Percentiles rank a stretch among this genome's conserved stretches.
Evolutionary conservation across 2,888 invertebrate genomes (phyloP).

Genomic region (Myathropa florea): DNA sequence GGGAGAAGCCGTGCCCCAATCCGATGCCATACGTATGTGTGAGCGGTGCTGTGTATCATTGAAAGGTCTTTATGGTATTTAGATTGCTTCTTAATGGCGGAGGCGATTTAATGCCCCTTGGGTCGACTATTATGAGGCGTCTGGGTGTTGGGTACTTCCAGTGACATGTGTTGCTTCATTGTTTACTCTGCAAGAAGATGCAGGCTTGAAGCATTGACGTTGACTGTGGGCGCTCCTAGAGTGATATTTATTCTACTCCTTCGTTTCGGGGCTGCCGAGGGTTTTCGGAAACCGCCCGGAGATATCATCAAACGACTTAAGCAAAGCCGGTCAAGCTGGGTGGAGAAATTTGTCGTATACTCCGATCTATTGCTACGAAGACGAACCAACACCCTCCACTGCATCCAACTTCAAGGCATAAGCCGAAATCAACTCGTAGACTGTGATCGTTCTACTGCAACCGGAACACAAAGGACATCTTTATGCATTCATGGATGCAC

Average conservation of each 20-base stretch:
- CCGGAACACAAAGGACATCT: background rate
- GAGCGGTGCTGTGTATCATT: conserved; percentile 17
- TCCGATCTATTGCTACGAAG: too few relatives aligned
- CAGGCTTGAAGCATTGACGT: background rate
- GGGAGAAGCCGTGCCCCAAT: too few relatives aligned
- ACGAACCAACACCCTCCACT: too few relatives aligned
- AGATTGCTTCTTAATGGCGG: conserved; percentile 39
- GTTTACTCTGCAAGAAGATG: background rate
- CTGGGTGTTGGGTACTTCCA: background rate
- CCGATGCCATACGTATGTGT: too few relatives aligned
- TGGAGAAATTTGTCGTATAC: too few relatives aligned
- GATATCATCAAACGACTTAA: too few relatives aligned
- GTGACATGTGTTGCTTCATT: conserved; percentile 21
- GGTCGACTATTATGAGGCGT: conserved; percentile 16
- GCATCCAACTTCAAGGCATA: too few relatives aligned
- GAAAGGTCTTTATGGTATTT: conserved; percentile 49
- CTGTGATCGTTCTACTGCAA: background rate
- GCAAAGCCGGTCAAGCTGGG: too few relatives aligned
- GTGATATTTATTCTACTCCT: background rate
- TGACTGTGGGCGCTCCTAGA: background rate
- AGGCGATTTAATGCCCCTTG: conserved; percentile 40
- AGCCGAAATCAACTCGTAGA: background rate
- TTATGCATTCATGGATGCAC: background rate
- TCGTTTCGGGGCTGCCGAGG: background rate
- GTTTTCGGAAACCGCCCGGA: too few relatives aligned